phyloP scores from a whole-genome alignment of 2,888 invertebrate species.

The Lagria hirta region DNA sequence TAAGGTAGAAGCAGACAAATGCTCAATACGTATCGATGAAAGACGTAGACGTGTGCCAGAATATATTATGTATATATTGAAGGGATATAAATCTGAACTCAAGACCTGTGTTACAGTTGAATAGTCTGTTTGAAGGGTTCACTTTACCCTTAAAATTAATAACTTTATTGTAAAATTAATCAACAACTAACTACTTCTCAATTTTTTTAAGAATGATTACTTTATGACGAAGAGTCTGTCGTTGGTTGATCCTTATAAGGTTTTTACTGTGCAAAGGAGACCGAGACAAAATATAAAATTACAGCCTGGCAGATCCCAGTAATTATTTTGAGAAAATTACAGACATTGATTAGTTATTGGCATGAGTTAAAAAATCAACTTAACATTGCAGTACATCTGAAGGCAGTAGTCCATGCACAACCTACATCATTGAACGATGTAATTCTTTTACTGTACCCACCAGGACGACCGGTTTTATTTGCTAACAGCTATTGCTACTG shows the following conservation, averaged over 20 bases:
- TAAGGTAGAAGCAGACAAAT: slow-evolving; percentile 41
- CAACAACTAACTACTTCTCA: too few species aligned
- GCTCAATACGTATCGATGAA: slow-evolving; percentile 43
- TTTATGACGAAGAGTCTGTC: too few species aligned
- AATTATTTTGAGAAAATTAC: slow-evolving; percentile 43
- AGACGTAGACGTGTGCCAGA: slow-evolving; percentile 42
- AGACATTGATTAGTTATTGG: slow-evolving; percentile 45
- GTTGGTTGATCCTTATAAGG: slow-evolving; percentile 22
- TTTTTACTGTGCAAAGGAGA: slow-evolving; percentile 18
- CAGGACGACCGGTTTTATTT: slow-evolving; percentile 47
- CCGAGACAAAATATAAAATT: slow-evolving; percentile 38
- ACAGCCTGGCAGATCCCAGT: slow-evolving; percentile 33
- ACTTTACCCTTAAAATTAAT: too few species aligned
- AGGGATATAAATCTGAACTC: slow-evolving; percentile 36
- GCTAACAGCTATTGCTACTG: slow-evolving; percentile 50
- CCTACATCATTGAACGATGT: neutral
- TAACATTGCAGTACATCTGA: slow-evolving; percentile 42
- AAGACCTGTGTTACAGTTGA: slow-evolving; percentile 18
- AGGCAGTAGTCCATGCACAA: slow-evolving; percentile 31
- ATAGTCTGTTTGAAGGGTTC: slow-evolving; percentile 17
- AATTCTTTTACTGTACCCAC: slow-evolving; percentile 4
- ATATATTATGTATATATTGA: slow-evolving; percentile 38
- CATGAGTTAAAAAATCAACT: slow-evolving; percentile 42
- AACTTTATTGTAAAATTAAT: too few species aligned
- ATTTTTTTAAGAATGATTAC: too few species aligned